Evolutionary conservation across 1,140 invertebrate genomes (phyloP), one percentile per base, ranked within the genome.

Genomic region (Drosophila nasuta): DNA sequence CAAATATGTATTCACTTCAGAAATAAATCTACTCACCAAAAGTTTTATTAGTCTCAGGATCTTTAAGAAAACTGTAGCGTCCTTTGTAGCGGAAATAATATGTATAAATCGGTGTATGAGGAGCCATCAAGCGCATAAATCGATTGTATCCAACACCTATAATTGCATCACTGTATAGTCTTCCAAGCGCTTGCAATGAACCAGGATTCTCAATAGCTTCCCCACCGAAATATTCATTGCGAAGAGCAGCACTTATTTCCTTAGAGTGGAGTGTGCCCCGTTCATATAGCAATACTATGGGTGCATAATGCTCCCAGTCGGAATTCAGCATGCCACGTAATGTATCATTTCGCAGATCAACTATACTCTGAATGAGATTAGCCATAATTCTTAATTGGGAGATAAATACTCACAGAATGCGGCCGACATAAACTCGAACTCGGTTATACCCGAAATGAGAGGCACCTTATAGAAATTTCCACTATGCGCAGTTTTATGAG

Each of bases 401-500:
- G 5, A 1, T 1, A 13, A n/a, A 3, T 11, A 79, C 93, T 93
- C 69, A 78, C 52, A 94, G 93, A 72, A 79, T 67, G 92, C 94
- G 60, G 80, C 91, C 30, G 93, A 93, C n/a, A 93, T 93, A 81
- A 96, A 95, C 82, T 96, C 96, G 60, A 95, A 94, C 60, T 94
- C 93, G 0, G 94, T 96, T 8, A 95, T 92, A 28, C 95, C 95
- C 62, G 94, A 93, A 10, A 96, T 94, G n/a, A 95, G 81, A 0
- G 96, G 96, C 4, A 96, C 94, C 43, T 95, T 93, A n/a, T 94
- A 78, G 69, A 96, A 94, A 17, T 95, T 92, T 0, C 95, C 95
- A 17, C 93, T 75, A 15, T 88, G 81, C 1, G 96, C 93, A 0
- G 95, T 89, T 33, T 94, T 93, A 10, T 93, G 78, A 0, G 96